phyloP scores from a whole-genome alignment of 2,888 invertebrate species.

The Drosophila rellima region DNA sequence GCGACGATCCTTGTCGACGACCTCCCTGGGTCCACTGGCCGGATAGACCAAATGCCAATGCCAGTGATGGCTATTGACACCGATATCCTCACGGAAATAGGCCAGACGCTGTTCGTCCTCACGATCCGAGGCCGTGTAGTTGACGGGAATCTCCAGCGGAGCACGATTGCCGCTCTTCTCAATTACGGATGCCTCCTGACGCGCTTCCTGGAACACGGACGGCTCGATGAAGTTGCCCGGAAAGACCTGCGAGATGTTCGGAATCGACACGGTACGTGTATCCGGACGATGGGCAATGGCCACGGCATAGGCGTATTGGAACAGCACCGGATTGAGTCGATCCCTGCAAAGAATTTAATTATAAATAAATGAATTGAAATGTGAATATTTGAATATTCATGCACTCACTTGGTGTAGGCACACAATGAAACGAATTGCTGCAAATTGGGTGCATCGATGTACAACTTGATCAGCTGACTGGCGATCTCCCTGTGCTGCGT shows the following conservation, averaged over 20 bases:
- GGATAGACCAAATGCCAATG: conserved; percentile 96
- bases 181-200: conserved; percentile 89
- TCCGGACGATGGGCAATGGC: conserved; percentile 89
- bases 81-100: conserved; percentile 94
- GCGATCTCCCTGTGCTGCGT: conserved; percentile 91
- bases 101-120: conserved; percentile 93
- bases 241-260: conserved; percentile 92
- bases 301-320: conserved; percentile 92
- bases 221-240: conserved; percentile 94
- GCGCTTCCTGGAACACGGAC: conserved; percentile 89
- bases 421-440: conserved; percentile 90
- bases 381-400: neutral
- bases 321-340: conserved; percentile 92
- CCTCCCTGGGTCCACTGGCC: conserved; percentile 87
- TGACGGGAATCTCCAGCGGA: conserved; percentile 89
- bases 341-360: conserved; percentile 86
- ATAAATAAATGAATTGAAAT: neutral
- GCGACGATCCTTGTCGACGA: conserved; percentile 91
- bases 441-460: conserved; percentile 88
- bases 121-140: conserved; percentile 91
- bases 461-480: conserved; percentile 89
- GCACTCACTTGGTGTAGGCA: conserved; percentile 86
- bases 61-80: conserved; percentile 95
- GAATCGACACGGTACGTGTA: conserved; percentile 88
- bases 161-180: conserved; percentile 86